Percentiles rank a stretch among this genome's conserved stretches.
Evolutionary conservation across 2,113 vertebrate genomes (phyloP).

Genomic region (Notothenia coriiceps): DNA sequence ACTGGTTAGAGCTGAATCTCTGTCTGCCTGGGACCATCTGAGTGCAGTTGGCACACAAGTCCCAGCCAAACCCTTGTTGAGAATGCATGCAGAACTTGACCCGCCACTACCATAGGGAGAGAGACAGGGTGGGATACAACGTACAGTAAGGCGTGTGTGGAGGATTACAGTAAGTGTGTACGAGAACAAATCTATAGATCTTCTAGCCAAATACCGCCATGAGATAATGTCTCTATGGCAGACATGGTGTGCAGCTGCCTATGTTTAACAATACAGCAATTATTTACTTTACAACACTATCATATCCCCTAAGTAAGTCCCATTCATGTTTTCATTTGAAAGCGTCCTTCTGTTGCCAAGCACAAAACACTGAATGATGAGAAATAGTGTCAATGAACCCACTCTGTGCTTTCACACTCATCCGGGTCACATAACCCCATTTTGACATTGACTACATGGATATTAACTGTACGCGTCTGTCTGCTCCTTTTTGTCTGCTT

Average conservation of each 20-base stretch:
- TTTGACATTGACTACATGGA: constrained; percentile 14
- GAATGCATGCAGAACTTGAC: constrained; percentile 78
- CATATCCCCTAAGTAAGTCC: constrained; percentile 47
- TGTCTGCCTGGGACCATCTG: constrained; percentile 38
- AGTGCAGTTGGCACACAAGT: constrained; percentile 67
- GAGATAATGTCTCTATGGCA: constrained; percentile 7
- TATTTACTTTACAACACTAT: constrained; percentile 61
- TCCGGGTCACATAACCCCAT: constrained; percentile 10
- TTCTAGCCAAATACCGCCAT: constrained; percentile 2
- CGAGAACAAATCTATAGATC: constrained; percentile 32
- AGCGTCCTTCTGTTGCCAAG: constrained; percentile 47
- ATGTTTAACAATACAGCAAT: constrained; percentile 51
- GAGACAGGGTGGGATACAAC: constrained; percentile 62
- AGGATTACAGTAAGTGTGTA: constrained; percentile 33
- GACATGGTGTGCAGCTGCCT: constrained; percentile 48
- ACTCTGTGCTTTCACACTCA: constrained; percentile 40
- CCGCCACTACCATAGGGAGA: constrained; percentile 57
- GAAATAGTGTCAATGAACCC: constrained; percentile 46
- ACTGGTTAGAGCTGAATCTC: constrained; percentile 32
- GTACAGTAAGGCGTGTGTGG: constrained; percentile 23
- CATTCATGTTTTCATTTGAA: constrained; percentile 58
- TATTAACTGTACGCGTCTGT: constrained; percentile 8
- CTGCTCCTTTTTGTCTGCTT: constrained; percentile 22
- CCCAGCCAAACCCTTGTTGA: constrained; percentile 74
- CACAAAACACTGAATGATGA: constrained; percentile 45